Evolutionary conservation across 2,797 vertebrate species (phyloP).

Genomic region (Sebastes alutus): DNA sequence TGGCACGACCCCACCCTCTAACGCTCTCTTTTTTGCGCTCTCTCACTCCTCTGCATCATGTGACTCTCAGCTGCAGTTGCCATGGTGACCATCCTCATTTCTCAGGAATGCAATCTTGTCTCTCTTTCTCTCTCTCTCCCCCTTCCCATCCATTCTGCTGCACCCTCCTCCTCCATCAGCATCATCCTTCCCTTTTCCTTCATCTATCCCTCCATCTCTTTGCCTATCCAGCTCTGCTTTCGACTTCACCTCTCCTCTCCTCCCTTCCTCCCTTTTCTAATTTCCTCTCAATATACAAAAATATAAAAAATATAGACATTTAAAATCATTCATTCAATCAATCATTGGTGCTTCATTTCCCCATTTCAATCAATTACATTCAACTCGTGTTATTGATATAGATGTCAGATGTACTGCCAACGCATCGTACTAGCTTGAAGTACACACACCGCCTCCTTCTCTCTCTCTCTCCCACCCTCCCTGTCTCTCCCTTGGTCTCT

Average conservation of each 20-base stretch:
- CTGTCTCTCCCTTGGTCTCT: slow-evolving; percentile 3
- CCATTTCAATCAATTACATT: not conserved
- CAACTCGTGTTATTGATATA: not conserved
- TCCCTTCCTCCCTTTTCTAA: not conserved
- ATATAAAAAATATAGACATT: not conserved
- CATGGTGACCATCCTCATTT: slow-evolving; percentile 80
- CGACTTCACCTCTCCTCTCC: not conserved
- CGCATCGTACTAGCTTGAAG: not conserved
- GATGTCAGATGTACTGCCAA: slow-evolving; percentile 14
- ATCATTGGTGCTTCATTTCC: not conserved
- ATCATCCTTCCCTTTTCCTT: not conserved
- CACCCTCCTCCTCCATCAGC: slow-evolving; percentile 31
- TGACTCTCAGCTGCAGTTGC: slow-evolving; percentile 85
- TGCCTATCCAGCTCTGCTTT: not conserved
- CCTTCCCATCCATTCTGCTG: slow-evolving; percentile 35
- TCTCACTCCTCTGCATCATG: slow-evolving; percentile 78
- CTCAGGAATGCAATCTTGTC: slow-evolving; percentile 65
- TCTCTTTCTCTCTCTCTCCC: slow-evolving; percentile 18
- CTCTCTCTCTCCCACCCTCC: slow-evolving; percentile 3
- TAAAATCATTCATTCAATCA: not conserved
- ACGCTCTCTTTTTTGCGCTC: slow-evolving; percentile 22
- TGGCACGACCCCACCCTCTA: slow-evolving; percentile 51
- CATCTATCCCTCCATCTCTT: slow-evolving; percentile 8
- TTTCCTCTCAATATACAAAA: not conserved
- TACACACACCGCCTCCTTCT: not conserved